phyloP scores from a whole-genome alignment of 2,113 vertebrate genomes.

The Passer montanus region DNA sequence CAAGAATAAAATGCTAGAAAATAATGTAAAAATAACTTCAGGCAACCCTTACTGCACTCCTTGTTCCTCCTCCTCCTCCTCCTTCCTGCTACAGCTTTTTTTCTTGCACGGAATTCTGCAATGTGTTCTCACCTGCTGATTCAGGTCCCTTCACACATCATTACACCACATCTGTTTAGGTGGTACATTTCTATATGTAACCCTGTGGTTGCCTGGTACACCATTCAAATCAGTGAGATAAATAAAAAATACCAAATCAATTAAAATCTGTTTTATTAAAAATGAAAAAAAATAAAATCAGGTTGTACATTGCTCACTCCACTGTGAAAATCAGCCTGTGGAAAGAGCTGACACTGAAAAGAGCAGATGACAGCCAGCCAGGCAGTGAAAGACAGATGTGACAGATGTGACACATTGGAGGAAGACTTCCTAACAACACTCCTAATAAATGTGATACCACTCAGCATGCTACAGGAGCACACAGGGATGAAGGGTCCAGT shows the following conservation, averaged over 20 bases:
- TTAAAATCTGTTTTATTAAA: not conserved
- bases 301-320: not conserved
- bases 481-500: not conserved
- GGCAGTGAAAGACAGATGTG: not conserved
- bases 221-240: not conserved
- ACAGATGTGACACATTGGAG: not conserved
- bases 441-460: not conserved
- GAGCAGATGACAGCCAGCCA: not conserved
- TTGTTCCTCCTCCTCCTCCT: not conserved
- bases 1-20: not conserved
- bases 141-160: not conserved
- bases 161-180: not conserved
- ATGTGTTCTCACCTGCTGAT: not conserved
- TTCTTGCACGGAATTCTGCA: not conserved
- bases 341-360: not conserved
- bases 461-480: not conserved
- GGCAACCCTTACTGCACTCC: not conserved
- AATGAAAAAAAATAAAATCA: not conserved
- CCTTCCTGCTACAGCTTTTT: not conserved
- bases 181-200: not conserved
- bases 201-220: not conserved
- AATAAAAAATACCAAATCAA: not conserved
- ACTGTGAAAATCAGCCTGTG: not conserved
- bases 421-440: not conserved
- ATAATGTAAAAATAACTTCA: not conserved